Evolutionary conservation across 2,797 vertebrate species (phyloP), one percentile per base, ranked within the genome.

Genomic region (Microcaecilia unicolor): DNA sequence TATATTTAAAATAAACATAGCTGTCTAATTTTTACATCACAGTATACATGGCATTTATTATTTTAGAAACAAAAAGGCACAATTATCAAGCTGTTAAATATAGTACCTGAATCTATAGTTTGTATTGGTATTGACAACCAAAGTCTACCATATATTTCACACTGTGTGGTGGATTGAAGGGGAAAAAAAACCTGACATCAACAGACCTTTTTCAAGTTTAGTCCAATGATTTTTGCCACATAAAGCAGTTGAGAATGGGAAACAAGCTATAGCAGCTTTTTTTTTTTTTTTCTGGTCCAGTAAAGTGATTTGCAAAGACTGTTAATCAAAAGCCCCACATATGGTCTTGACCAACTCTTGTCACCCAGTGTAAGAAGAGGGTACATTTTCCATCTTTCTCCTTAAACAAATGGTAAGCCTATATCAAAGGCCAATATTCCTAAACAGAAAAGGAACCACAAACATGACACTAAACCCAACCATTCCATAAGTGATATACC

Each of bases 381-480:
- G n/a, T n/a, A n/a, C 51, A 61, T 28, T 41, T 56, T 51, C 42
- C 18, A 48, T 25, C 26, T 54, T 46, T 21, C 38, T 41, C 51
- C 36, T 46, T 41, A 31, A 9, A 5, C 20, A 28, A 41, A 4
- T 18, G 42, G 0, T 9, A 31, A 6, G 22, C 55, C 16, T 14
- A 24, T 33, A 62, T 92, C 84, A 93, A 41, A 75, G 77, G 14
- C 76, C 77, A 11, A 87, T 31, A 36, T 55, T 71, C 22, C 43
- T 63, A 69, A 97, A 92, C 29, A 94, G 18, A 15, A 71, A 74
- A n/a, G 96, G 96, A 15, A 91, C 78, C 33, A 93, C 21, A 41
- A 87, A 95, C 37, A 88, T 72, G 18, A 88, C 83, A 34, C 81
- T 86, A 72, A 99, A 91, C 2, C 93, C 96, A 8, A 99, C 79